Base-by-base conservation (phyloP, 2,113 vertebrate species). In the Hemibagrus wyckioides region DNA sequence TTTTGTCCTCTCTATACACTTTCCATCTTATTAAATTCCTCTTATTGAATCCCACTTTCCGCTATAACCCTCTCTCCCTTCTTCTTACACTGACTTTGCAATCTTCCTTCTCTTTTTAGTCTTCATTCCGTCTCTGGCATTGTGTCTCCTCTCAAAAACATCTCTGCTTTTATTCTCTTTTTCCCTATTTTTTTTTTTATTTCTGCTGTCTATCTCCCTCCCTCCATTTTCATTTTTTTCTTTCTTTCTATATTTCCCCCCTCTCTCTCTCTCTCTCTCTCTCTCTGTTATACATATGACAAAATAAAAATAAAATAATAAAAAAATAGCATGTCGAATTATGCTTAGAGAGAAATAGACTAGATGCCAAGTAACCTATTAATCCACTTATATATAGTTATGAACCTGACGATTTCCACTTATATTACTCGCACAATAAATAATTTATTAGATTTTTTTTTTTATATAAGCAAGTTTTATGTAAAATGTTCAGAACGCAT, bases 381-480 rank as follows among this genome's bases (percentile, higher is more conserved):
- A 80, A 30, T 80, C 57, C 9, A 36, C 33, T 57, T 80, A n/a
- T 4, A 36, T 39, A 80, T 80, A 30, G 52, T 57, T 23, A 80
- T 80, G 30, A 57, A 19, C 19, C 25, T 39, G 52, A 23, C 50
- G 75, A 77, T 73, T 71, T 44, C 9, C 67, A 71, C 33, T 71
- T 36, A 19, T 39, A 39, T 71, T 39, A 71, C 2, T 3, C 52
- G 75, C 15, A 8, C 75, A 77, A 77, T 77, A 15, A 77, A 50
- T 30, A 19, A n/a, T 77, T 50, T 50, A 52, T 52, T 30, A 8
- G 75, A 52, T 30, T 13, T 77, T 50, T 48, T 44, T n/a, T n/a
- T n/a, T n/a, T 48, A 80, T 80, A 50, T 56, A 36, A 57, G 76
- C 76, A 54, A 19, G 77, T 56, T 57, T 80, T 80, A 80, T 57